Conservation (phyloP, 1,140 invertebrate genomes). For the Matsumurasca onukii region DNA sequence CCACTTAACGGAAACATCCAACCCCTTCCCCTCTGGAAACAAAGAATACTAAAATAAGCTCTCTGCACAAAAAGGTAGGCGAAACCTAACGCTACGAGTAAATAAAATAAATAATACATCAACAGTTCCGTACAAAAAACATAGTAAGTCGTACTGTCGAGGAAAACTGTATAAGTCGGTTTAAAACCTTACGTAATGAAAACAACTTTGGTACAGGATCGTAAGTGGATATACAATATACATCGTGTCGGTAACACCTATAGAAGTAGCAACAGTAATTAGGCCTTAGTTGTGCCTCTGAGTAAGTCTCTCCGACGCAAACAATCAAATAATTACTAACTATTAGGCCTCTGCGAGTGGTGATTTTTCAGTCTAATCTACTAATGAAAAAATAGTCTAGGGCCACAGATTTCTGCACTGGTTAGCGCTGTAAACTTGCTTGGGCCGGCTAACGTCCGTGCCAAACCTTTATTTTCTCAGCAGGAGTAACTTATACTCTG, state of each 20-base stretch:
- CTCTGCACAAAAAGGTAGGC: neutral
- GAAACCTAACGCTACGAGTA: neutral
- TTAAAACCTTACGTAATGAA: neutral
- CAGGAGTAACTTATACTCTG: too few species aligned
- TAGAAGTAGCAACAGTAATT: neutral
- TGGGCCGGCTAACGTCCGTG: too few species aligned
- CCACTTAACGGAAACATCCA: neutral
- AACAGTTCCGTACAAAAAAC: neutral
- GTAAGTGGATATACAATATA: neutral
- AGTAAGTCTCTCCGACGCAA: neutral
- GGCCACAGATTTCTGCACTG: too few species aligned
- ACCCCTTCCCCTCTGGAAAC: neutral
- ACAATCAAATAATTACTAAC: too few species aligned
- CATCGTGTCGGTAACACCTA: neutral
- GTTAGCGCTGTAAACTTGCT: too few species aligned
- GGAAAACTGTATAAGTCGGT: neutral
- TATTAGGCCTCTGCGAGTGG: too few species aligned
- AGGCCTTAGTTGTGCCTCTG: neutral
- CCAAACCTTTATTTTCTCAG: too few species aligned
- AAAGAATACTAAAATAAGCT: slow-evolving; percentile 13
- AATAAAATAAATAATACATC: slow-evolving; percentile 13
- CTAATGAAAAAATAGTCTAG: too few species aligned
- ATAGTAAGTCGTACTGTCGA: neutral
- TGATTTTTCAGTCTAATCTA: too few species aligned
- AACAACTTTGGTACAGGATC: neutral